A percentile compares a stretch with the other conserved stretches of the same genome.
Conservation (phyloP, 2,797 vertebrate genomes). For the Passerculus sandwichensis region DNA sequence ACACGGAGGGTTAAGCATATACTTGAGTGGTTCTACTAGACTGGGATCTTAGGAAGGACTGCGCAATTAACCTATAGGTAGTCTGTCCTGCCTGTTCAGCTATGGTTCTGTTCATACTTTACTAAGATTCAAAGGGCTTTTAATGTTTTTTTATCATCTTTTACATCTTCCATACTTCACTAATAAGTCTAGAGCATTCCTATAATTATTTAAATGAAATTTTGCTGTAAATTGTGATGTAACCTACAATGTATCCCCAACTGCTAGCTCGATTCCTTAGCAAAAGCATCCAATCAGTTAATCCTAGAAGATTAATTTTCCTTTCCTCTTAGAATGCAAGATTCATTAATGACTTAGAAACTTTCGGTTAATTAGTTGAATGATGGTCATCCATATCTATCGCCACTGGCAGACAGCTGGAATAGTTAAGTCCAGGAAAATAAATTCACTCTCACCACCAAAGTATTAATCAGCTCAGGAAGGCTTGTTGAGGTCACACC, state of each 20-base stretch:
- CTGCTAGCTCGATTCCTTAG: neutral
- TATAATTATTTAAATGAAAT: neutral
- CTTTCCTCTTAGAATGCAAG: conserved; percentile 39
- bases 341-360: conserved; percentile 70
- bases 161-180: neutral
- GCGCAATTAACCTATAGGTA: neutral
- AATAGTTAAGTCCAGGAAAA: conserved; percentile 78
- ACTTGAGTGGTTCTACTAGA: neutral
- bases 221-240: neutral
- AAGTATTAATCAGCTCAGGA: conserved; percentile 73
- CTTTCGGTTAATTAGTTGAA: conserved; percentile 78
- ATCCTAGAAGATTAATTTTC: conserved; percentile 57
- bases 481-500: neutral
- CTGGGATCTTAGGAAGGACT: neutral
- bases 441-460: conserved; percentile 73
- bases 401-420: conserved; percentile 68
- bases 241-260: neutral
- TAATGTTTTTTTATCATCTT: neutral
- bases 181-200: neutral
- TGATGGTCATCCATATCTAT: conserved; percentile 76
- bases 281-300: conserved; percentile 1
- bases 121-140: neutral
- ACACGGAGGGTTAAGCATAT: neutral
- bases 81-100: neutral
- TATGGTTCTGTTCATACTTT: neutral